Conservation (phyloP, 1,140 invertebrate species). For the Lordiphosa collinella region DNA sequence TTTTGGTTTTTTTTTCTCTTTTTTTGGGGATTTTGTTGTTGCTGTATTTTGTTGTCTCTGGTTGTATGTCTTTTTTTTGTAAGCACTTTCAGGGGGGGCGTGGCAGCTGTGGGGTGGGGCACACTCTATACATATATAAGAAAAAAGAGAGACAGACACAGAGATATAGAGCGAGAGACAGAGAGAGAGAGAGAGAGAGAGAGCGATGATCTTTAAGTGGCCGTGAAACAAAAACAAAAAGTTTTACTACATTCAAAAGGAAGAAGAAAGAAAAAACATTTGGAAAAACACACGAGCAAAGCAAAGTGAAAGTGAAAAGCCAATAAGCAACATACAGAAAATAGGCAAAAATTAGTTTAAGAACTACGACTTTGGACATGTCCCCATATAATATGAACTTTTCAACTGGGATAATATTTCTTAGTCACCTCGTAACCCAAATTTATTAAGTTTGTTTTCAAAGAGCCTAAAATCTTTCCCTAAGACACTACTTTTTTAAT, state of each 20-base stretch:
- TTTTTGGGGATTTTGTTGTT: conserved; percentile 17
- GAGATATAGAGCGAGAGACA: conserved; percentile 7
- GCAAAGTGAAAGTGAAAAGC: conserved; percentile 12
- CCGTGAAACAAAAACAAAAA: conserved; percentile 15
- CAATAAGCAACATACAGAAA: no score
- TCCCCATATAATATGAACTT: no score
- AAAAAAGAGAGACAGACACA: not conserved
- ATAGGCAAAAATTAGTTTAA: no score
- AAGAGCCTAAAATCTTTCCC: no score
- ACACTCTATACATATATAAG: conserved; percentile 17
- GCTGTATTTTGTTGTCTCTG: conserved; percentile 15
- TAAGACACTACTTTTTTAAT: no score
- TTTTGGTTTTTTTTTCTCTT: conserved; percentile 21
- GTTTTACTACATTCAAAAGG: conserved; percentile 8
- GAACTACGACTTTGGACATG: no score
- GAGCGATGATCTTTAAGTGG: not conserved
- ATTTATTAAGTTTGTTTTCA: no score
- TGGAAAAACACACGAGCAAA: conserved; percentile 20
- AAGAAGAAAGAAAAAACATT: conserved; percentile 7
- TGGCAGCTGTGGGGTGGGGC: conserved; percentile 13
- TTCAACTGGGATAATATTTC: no score
- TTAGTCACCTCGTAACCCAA: no score
- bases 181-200: conserved; percentile 4
- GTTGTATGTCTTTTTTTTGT: conserved; percentile 20
- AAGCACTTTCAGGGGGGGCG: conserved; percentile 44